Evolutionary conservation across 1,140 invertebrate genomes (phyloP).

Genomic region (Caenorhabditis elegans): WBcel235 BX284606.5:11594001-11594500

Average conservation of each 20-base stretch:
- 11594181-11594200: neutral
- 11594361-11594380: neutral
- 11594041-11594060: neutral
- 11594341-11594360: neutral
- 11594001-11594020: conserved; percentile 17
- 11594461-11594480: neutral
- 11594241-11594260: conserved; percentile 10
- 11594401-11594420: neutral
- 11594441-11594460: neutral
- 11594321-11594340: neutral
- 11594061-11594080: neutral
- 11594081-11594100: neutral
- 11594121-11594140: too few relatives aligned
- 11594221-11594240: neutral
- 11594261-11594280: conserved; percentile 1
- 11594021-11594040: neutral
- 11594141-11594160: too few relatives aligned
- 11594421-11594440: neutral
- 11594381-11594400: conserved; percentile 23
- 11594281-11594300: conserved; percentile 25
- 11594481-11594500: too few relatives aligned
- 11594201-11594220: neutral
- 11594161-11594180: neutral
- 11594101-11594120: neutral
- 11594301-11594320: neutral